phyloP scores from a whole-genome alignment of 2,113 vertebrate genomes.

The Stegostoma tigrinum region DNA sequence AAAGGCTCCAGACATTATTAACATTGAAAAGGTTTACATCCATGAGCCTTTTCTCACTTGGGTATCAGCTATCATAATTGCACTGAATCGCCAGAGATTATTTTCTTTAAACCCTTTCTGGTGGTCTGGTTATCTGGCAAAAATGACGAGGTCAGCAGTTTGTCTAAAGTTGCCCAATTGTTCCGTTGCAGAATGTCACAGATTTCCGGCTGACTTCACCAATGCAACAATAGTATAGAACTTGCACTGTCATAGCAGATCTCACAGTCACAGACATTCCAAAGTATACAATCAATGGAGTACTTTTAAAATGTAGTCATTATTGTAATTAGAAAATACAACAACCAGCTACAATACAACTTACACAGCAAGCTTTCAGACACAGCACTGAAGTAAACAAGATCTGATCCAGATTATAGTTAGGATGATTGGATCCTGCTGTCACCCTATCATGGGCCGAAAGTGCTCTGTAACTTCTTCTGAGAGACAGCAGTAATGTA shows the following conservation, averaged over 20 bases:
- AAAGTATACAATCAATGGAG: background rate
- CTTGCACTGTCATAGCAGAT: background rate
- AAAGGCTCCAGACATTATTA: background rate
- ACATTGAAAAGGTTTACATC: background rate
- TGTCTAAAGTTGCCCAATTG: background rate
- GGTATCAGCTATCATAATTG: background rate
- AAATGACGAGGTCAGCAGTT: background rate
- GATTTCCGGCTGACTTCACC: background rate
- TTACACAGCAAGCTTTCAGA: background rate
- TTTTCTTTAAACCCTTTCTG: background rate
- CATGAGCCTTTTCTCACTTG: background rate
- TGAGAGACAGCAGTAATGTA: too few relatives aligned
- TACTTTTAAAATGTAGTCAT: too few relatives aligned
- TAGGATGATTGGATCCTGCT: background rate
- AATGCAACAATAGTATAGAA: background rate
- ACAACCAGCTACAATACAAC: too few relatives aligned
- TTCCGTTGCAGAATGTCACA: background rate
- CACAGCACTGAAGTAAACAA: background rate
- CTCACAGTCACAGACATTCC: background rate
- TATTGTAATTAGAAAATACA: too few relatives aligned
- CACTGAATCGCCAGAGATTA: background rate
- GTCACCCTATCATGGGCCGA: background rate
- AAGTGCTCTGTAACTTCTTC: background rate
- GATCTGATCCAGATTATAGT: background rate
- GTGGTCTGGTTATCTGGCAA: background rate